These are phyloP conservation scores for Pachypanchax playfairii DNA, from an alignment of 2,113 vertebrate genomes.

Conservation along the genomic window DNA sequence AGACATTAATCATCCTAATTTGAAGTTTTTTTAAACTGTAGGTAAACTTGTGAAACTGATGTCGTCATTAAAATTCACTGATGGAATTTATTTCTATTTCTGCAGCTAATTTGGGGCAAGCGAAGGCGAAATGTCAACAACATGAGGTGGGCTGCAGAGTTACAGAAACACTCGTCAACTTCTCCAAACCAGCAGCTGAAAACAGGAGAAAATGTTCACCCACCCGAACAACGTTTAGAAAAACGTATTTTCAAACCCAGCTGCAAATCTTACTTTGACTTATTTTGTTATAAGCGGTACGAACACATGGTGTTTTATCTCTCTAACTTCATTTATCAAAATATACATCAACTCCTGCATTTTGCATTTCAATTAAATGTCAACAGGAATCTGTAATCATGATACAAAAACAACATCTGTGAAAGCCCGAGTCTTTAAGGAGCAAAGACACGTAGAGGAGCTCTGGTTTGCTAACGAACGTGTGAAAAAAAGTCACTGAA, in stretches of 20 bases:
- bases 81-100: constrained; percentile 27
- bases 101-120: constrained; percentile 2
- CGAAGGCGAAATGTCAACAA: constrained; percentile 1
- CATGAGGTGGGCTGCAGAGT: constrained; percentile 7
- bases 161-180: neutral
- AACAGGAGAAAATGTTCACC: neutral
- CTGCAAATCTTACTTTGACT: neutral
- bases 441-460: neutral
- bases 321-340: neutral
- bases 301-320: neutral
- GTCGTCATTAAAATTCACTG: constrained; percentile 6
- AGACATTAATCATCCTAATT: constrained; percentile 32
- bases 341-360: neutral
- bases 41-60: constrained; percentile 19
- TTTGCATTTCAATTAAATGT: neutral
- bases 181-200: constrained; percentile 7
- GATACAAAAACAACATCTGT: neutral
- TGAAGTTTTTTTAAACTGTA: constrained; percentile 24
- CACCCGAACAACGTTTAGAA: too few species aligned
- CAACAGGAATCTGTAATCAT: neutral
- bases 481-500: neutral
- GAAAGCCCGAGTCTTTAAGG: neutral
- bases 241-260: too few species aligned
- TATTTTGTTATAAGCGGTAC: neutral
- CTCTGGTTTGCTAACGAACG: neutral